Base-by-base conservation (phyloP, 2,113 vertebrate species). In the Eidolon helvum region DNA sequence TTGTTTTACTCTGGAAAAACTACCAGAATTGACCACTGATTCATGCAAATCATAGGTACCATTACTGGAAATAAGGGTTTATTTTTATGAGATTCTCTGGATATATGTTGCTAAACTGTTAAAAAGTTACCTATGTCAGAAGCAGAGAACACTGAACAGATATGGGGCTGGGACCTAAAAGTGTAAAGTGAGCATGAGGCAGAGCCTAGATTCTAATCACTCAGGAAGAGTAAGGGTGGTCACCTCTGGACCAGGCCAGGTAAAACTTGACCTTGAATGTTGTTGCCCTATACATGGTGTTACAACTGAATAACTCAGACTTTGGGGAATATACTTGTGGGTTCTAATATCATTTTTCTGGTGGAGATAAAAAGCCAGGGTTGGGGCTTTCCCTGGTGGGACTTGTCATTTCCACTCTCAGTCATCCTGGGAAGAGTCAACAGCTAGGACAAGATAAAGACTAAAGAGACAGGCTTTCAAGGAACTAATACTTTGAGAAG, bases 401-500 rank as follows among this genome's bases (percentile, higher is more conserved):
- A 33, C 7, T 15, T 14, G 9, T 61, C 7, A 18, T 91, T 77
- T 88, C 55, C 53, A 83, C 7, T 87, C 26, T 88, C 18, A 66
- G 15, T 68, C 24, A 50, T 93, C 33, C 9, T 90, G 43, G 7
- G 48, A 93, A 92, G 63, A 68, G 22, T 89, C 24, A 69, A 18
- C 30, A 90, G n/a, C 26, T 68, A 91, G 33, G 21, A 91, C 8
- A 79, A 86, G 35, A 79, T 38, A 87, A 95, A 95, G 65, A 83
- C 68, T 53, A 94, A 88, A 83, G 55, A 95, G 33, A 68, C 7
- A 78, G 40, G 30, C 48, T 94, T 95, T 97, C 83, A 79, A 86
- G 80, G 61, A 88, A 95, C n/a, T 74, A 91, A 86, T 88, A 69
- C 35, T 96, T 93, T 74, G 16, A 91, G 53, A 75, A 69, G 19